A percentile compares a stretch with the other conserved stretches of the same genome.
phyloP scores from a whole-genome alignment of 2,113 vertebrate species.

The Mormyrus iriodes region DNA sequence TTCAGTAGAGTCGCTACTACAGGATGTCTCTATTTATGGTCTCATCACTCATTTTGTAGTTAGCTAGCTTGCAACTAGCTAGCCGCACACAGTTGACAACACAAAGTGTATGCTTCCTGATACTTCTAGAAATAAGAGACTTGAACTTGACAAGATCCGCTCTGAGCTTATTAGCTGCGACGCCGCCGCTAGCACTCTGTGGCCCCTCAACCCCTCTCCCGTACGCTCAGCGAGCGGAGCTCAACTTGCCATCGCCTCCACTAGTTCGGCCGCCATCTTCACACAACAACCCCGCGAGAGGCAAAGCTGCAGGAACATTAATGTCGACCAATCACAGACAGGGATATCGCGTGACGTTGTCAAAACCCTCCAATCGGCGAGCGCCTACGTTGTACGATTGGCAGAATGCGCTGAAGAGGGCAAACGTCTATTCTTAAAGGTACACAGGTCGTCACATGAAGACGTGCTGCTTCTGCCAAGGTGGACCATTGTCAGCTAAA shows the following conservation, averaged over 20 bases:
- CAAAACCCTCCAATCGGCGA: conserved; percentile 35
- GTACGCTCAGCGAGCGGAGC: conserved; percentile 41
- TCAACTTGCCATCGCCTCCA: conserved; percentile 89
- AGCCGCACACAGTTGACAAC: not conserved
- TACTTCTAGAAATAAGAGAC: conserved; percentile 8
- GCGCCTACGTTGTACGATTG: not conserved
- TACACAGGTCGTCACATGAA: conserved; percentile 42
- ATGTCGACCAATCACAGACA: conserved; percentile 59
- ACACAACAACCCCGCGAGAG: conserved; percentile 84
- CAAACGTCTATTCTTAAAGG: conserved; percentile 27
- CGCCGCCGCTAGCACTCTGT: not conserved
- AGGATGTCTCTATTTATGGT: conserved; percentile 16
- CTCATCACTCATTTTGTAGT: conserved; percentile 44
- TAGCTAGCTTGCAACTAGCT: conserved; percentile 18
- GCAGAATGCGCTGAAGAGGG: conserved; percentile 34
- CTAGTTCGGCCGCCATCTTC: conserved; percentile 95
- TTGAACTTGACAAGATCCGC: not conserved
- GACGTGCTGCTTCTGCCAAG: conserved; percentile 44
- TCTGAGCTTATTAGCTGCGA: not conserved
- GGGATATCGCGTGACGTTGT: conserved; percentile 46
- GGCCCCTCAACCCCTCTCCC: conserved; percentile 19
- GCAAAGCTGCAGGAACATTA: conserved; percentile 48
- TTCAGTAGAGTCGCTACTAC: not conserved
- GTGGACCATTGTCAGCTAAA: conserved; percentile 48
- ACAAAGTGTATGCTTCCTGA: conserved; percentile 29